Base-by-base conservation (phyloP, 1,140 invertebrate genomes). In the Bombus haemorrhoidalis region DNA sequence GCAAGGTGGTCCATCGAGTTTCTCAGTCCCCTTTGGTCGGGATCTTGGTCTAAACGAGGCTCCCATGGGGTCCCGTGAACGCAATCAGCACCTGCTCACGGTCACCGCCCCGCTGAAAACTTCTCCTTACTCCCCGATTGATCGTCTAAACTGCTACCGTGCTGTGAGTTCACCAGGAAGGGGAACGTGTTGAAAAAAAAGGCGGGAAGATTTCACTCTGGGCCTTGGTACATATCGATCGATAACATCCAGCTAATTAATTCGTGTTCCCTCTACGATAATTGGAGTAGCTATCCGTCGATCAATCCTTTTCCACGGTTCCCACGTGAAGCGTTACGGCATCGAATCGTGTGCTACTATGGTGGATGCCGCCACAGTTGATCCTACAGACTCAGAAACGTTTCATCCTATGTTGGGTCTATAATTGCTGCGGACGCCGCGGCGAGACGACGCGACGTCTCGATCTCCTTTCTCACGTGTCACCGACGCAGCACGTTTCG, bases 1-100 rank as follows among this genome's bases (percentile, higher is more conserved):
- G 91, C 91, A 91, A 91, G 91, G 91, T 91, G 91, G 88, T 91
- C 90, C 91, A 91, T 89, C 90, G 83, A 59, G 83, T 87, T 91
- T 90, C 89, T 90, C 83, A 90, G 88, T 83, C 77, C 89, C 84
- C 89, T 78, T 25, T 39, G 66, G 79, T 68, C 89, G 89, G 88
- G 89, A 90, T 82, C 86, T 81, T 28, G 71, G 53, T 80, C 72
- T n/a, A 80, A 82, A 83, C 86, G 41, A 88, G 90, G 86, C 90
- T 91, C 90, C 90, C 90, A 91, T 91, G 90, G 75, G 86, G 88
- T 90, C 90, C 90, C 90, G 79, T 84, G 78, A 81, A 71, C 77
- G 57, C 43, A 73, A 57, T 34, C 78, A 90, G 78, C 89, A 90
- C 89, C 89, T 90, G 89, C 89, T 82, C 80, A 87, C 86, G 86